Conservation (phyloP, 1,140 invertebrate species). For the Caenorhabditis tropicalis region DNA sequence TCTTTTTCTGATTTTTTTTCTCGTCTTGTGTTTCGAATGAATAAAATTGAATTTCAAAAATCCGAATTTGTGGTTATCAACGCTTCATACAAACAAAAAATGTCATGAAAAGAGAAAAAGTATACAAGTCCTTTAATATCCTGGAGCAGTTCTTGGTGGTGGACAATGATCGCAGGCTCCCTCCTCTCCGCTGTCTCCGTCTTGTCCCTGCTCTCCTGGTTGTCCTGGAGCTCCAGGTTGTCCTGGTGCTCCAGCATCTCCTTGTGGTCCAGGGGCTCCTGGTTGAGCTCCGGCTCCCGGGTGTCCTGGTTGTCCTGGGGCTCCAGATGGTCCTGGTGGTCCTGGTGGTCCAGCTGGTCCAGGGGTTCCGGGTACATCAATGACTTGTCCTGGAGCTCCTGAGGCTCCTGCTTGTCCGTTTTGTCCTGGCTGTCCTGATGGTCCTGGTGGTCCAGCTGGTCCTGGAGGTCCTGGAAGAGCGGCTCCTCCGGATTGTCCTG, state of each 20-base stretch:
- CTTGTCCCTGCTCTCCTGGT: not conserved
- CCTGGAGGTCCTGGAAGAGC: conserved; percentile 57
- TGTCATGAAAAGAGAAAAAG: not conserved
- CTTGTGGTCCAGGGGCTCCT: conserved; percentile 15
- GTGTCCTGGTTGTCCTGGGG: conserved; percentile 54
- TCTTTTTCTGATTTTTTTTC: no score
- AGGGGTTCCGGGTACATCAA: conserved; percentile 62
- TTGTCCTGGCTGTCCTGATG: conserved; percentile 60
- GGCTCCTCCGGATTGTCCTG: conserved; percentile 66
- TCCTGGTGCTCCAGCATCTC: conserved; percentile 26
- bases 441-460: conserved; percentile 63
- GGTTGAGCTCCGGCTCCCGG: not conserved
- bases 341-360: conserved; percentile 63
- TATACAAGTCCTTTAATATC: not conserved
- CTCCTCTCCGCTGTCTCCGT: not conserved
- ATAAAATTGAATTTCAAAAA: no score
- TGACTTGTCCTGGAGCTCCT: conserved; percentile 61
- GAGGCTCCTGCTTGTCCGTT: conserved; percentile 52
- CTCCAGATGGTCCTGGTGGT: conserved; percentile 57
- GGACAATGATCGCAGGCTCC: conserved; percentile 22
- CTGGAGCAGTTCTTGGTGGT: conserved; percentile 22
- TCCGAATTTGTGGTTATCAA: not conserved
- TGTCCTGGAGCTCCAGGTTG: conserved; percentile 15
- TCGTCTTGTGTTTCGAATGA: no score
- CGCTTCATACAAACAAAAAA: not conserved